A percentile compares a stretch with the other conserved stretches of the same genome.
These are phyloP conservation scores for Netelia melanura DNA, from an alignment of 2,888 invertebrate species.

Conservation along the genomic window DNA sequence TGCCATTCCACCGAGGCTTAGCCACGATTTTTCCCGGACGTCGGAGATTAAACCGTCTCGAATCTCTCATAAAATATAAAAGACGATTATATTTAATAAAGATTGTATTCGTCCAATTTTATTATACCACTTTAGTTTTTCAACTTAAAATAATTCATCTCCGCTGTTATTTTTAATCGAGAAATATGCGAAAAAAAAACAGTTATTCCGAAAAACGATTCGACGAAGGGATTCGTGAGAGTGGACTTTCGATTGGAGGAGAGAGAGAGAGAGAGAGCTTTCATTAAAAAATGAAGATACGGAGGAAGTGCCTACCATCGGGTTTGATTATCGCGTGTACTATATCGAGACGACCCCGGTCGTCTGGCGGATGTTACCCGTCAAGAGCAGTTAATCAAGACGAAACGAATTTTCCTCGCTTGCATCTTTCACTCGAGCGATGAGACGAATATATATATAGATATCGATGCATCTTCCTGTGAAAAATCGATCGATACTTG, in stretches of 20 bases:
- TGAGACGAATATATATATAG: too few species aligned
- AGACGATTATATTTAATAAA: background rate
- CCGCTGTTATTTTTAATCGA: too few species aligned
- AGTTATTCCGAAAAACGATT: too few species aligned
- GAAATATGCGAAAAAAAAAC: too few species aligned
- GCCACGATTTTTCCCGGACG: background rate
- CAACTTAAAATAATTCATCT: too few species aligned
- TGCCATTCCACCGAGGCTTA: background rate
- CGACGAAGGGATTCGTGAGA: too few species aligned
- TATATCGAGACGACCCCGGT: background rate
- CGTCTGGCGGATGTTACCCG: background rate
- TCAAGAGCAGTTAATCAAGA: slow-evolving; percentile 8
- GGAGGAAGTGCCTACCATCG: slow-evolving; percentile 2
- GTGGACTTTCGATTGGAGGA: too few species aligned
- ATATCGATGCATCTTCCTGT: too few species aligned
- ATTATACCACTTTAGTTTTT: too few species aligned
- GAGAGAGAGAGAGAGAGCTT: background rate
- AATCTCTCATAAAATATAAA: too few species aligned
- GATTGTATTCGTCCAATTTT: background rate
- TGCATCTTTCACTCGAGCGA: background rate
- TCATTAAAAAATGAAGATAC: background rate
- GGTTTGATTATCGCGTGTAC: slow-evolving; percentile 2
- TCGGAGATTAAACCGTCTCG: background rate
- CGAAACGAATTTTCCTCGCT: background rate
- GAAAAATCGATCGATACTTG: too few species aligned